Evolutionary conservation across 2,888 invertebrate species (phyloP).

Genomic region (Biston stratarius): DNA sequence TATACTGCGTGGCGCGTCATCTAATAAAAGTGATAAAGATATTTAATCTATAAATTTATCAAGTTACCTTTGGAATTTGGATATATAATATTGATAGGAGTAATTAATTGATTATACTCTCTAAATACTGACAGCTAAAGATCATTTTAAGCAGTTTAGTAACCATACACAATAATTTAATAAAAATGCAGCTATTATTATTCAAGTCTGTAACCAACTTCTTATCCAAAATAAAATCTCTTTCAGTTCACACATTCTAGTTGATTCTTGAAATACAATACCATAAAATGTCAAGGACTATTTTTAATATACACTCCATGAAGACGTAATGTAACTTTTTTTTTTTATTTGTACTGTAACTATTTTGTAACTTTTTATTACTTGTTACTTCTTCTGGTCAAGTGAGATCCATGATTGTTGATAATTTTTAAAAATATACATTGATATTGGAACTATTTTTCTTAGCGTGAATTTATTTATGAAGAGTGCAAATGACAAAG

Average conservation of each 20-base stretch:
- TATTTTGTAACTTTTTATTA: no score
- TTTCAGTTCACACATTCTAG: constrained; percentile 21
- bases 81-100: constrained; percentile 16
- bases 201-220: constrained; percentile 10
- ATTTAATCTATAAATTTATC: constrained; percentile 17
- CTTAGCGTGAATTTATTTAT: no score
- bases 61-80: constrained; percentile 22
- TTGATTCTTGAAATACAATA: constrained; percentile 28
- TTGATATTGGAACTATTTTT: no score
- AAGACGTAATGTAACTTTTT: no score
- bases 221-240: constrained; percentile 31
- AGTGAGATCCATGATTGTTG: no score
- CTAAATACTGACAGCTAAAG: constrained; percentile 25
- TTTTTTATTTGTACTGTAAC: no score
- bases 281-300: neutral
- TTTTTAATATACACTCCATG: no score
- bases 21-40: constrained; percentile 1
- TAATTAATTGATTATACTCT: constrained; percentile 15
- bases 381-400: no score
- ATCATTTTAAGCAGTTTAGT: constrained; percentile 16
- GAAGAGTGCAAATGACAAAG: no score
- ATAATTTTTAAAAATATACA: no score
- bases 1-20: constrained; percentile 8
- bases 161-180: neutral
- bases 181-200: constrained; percentile 16